Conservation (phyloP, 2,797 vertebrate genomes). For the Enteromius unitaeniatus region DNA sequence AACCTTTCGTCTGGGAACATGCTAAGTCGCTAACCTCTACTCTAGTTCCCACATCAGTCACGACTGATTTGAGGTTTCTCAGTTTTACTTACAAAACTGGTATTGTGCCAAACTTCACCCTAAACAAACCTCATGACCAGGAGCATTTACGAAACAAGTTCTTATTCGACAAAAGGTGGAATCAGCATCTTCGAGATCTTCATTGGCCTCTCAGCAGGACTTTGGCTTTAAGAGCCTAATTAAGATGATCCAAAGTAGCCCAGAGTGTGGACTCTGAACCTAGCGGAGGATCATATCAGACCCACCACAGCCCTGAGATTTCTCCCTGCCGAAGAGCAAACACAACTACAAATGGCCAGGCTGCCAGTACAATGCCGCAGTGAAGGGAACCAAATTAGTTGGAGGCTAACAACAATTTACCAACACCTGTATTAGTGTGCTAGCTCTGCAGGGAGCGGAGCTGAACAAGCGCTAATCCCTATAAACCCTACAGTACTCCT, state of each 20-base stretch:
- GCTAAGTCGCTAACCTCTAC: conserved; percentile 77
- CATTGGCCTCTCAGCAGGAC: conserved; percentile 20
- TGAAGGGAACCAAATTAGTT: conserved; percentile 89
- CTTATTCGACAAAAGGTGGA: background rate
- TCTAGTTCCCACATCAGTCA: conserved; percentile 73
- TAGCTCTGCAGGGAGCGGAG: conserved; percentile 81
- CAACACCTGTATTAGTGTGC: conserved; percentile 95
- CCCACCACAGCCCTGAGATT: conserved; percentile 88
- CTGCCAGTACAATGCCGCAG: conserved; percentile 74
- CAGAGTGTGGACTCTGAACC: conserved; percentile 40
- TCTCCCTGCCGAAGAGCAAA: conserved; percentile 84
- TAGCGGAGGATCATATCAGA: conserved; percentile 78
- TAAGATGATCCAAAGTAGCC: conserved; percentile 61
- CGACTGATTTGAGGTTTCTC: background rate
- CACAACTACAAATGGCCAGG: conserved; percentile 82
- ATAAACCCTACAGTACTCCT: conserved; percentile 84
- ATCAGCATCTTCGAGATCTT: background rate
- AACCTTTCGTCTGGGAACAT: conserved; percentile 44
- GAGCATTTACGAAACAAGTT: background rate
- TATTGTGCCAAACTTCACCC: background rate
- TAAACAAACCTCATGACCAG: background rate
- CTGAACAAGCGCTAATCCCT: conserved; percentile 92
- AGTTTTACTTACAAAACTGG: background rate
- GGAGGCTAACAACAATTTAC: conserved; percentile 88
- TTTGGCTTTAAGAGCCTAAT: conserved; percentile 44